A percentile compares a stretch with the other conserved stretches of the same genome.
Evolutionary conservation across 2,113 vertebrate genomes (phyloP).

Genomic region (Albula glossodonta): DNA sequence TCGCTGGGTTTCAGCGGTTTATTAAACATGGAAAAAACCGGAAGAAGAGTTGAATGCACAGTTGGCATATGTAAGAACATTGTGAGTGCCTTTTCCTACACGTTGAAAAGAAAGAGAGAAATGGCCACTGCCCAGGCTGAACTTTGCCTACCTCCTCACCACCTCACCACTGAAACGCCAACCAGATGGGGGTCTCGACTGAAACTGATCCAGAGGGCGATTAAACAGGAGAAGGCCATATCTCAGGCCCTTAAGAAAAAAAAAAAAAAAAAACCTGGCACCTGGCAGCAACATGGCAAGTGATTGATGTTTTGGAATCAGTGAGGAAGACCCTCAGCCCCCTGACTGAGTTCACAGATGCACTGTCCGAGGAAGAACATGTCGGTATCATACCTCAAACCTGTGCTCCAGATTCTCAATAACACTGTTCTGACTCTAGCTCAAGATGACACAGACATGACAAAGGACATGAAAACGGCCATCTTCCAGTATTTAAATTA

Average conservation of each 20-base stretch:
- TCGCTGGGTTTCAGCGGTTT: neutral
- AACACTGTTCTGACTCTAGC: constrained; percentile 15
- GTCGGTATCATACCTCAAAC: constrained; percentile 3
- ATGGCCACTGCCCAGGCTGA: neutral
- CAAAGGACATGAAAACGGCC: constrained; percentile 10
- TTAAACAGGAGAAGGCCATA: neutral
- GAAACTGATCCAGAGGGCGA: neutral
- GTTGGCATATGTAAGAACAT: constrained; percentile 4
- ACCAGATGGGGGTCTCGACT: neutral
- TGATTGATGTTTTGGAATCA: neutral
- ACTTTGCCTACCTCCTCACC: neutral
- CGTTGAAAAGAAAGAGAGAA: neutral
- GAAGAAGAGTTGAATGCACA: neutral
- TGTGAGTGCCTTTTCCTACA: constrained; percentile 17
- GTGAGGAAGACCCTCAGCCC: neutral
- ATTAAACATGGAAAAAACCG: neutral
- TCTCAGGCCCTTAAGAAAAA: neutral
- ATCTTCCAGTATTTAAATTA: constrained; percentile 18
- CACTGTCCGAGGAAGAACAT: neutral
- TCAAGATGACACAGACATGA: constrained; percentile 23
- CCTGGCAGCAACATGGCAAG: neutral
- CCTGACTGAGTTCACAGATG: neutral
- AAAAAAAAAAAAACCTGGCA: constrained; percentile 7
- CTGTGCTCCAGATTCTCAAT: constrained; percentile 24
- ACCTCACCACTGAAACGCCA: neutral